Percentiles rank a stretch among this genome's conserved stretches.
These are phyloP conservation scores for Takifugu rubripes DNA, from an alignment of 2,797 vertebrate genomes.

Conservation along the genomic window DNA sequence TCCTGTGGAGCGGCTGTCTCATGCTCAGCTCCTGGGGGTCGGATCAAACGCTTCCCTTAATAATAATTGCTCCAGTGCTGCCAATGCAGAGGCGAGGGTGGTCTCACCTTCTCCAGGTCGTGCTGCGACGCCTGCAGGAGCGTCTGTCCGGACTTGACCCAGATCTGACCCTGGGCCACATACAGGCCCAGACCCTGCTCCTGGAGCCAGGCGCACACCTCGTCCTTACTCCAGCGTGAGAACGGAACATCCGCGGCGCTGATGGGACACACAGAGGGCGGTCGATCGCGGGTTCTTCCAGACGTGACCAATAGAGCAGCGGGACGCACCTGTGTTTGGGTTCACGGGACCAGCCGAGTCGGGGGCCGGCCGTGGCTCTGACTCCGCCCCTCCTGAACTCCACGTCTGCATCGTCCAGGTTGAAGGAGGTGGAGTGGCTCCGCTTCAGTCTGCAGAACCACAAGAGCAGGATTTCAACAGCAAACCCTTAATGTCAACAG, in stretches of 20 bases:
- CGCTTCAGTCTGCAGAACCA: constrained; percentile 80
- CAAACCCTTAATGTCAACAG: no score
- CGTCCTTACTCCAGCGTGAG: constrained; percentile 88
- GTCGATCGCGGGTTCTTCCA: no score
- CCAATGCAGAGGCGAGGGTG: background rate
- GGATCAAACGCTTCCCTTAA: no score
- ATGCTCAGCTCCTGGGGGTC: constrained; percentile 86
- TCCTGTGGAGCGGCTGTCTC: constrained; percentile 87
- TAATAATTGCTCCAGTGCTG: constrained; percentile 73
- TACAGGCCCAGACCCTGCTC: constrained; percentile 89
- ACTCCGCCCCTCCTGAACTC: constrained; percentile 94
- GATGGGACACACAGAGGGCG: constrained; percentile 1
- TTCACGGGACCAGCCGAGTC: constrained; percentile 92
- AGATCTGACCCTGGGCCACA: constrained; percentile 79
- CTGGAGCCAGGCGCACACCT: constrained; percentile 90
- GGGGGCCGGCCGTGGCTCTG: constrained; percentile 90
- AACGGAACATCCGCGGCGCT: constrained; percentile 86
- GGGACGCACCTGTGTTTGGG: constrained; percentile 74
- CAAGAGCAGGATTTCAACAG: background rate
- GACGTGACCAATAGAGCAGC: no score
- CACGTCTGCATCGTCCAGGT: constrained; percentile 83
- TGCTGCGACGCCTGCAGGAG: constrained; percentile 91
- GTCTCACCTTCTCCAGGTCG: constrained; percentile 90
- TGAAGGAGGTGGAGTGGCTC: constrained; percentile 92
- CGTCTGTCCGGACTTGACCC: constrained; percentile 89